phyloP scores from a whole-genome alignment of 2,113 vertebrate species.

The Pituophis catenifer region DNA sequence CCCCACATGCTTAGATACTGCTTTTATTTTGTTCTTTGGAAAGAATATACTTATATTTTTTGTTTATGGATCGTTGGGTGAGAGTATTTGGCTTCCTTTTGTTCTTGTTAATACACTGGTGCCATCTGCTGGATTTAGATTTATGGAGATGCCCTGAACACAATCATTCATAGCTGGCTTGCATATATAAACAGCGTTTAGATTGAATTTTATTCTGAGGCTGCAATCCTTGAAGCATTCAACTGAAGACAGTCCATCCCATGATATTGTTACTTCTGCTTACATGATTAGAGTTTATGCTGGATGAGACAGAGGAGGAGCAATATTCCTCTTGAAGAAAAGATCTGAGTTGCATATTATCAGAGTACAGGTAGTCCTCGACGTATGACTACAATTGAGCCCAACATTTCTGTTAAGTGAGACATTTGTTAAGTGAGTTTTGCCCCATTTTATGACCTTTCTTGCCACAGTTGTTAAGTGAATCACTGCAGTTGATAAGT shows the following conservation, averaged over 20 bases:
- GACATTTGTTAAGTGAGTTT: neutral
- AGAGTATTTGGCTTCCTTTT: neutral
- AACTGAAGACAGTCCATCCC: neutral
- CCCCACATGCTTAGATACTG: neutral
- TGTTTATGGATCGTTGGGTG: neutral
- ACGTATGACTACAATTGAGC: neutral
- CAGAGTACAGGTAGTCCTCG: neutral
- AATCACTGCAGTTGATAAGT: neutral
- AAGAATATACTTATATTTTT: neutral
- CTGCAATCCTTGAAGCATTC: neutral
- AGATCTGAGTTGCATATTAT: neutral
- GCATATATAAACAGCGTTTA: neutral
- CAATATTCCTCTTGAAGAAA: neutral
- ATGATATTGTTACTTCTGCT: neutral
- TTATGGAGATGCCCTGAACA: neutral
- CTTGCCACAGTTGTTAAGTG: neutral
- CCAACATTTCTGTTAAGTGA: neutral
- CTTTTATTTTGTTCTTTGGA: neutral
- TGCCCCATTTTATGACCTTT: neutral
- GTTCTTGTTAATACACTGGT: neutral
- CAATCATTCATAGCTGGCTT: neutral
- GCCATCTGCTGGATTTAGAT: slow-evolving; percentile 17
- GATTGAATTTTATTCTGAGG: neutral
- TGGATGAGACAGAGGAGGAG: neutral
- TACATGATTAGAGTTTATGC: neutral